Percentiles rank a stretch among this genome's conserved stretches.
phyloP scores from a whole-genome alignment of 2,888 invertebrate species.

The Agrotis exclamationis region DNA sequence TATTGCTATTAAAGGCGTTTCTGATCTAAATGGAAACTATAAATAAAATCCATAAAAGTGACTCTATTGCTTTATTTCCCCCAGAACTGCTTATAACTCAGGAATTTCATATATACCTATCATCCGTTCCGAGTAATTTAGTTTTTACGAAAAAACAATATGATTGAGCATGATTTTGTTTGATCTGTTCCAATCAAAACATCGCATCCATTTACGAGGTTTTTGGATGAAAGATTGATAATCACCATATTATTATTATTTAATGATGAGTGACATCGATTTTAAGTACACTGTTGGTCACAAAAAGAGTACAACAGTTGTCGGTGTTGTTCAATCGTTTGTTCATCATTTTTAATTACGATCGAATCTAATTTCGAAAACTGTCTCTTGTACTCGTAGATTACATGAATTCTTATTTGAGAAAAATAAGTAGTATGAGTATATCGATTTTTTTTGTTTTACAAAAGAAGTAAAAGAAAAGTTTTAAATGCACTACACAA shows the following conservation, averaged over 20 bases:
- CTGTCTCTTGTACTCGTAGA: no score
- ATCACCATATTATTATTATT: constrained; percentile 36
- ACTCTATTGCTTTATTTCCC: constrained; percentile 36
- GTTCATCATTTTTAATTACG: no score
- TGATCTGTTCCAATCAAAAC: constrained; percentile 49
- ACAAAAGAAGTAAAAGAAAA: no score
- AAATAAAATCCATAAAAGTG: neutral
- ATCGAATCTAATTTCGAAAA: no score
- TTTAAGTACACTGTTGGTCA: constrained; percentile 19
- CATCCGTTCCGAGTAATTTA: constrained; percentile 47
- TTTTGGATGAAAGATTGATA: constrained; percentile 25
- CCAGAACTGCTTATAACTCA: constrained; percentile 25
- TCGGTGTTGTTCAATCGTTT: no score
- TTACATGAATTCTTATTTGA: no score
- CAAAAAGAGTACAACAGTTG: neutral
- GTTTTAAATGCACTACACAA: neutral
- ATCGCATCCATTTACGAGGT: constrained; percentile 19
- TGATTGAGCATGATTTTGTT: constrained; percentile 49
- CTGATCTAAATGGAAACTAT: no score
- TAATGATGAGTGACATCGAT: neutral
- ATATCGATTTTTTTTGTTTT: no score
- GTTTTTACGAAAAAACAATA: constrained; percentile 43
- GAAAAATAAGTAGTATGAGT: no score
- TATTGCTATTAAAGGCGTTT: no score
- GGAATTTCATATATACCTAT: constrained; percentile 52